phyloP scores from a whole-genome alignment of 2,888 invertebrate species.

The Idaea biselata region DNA sequence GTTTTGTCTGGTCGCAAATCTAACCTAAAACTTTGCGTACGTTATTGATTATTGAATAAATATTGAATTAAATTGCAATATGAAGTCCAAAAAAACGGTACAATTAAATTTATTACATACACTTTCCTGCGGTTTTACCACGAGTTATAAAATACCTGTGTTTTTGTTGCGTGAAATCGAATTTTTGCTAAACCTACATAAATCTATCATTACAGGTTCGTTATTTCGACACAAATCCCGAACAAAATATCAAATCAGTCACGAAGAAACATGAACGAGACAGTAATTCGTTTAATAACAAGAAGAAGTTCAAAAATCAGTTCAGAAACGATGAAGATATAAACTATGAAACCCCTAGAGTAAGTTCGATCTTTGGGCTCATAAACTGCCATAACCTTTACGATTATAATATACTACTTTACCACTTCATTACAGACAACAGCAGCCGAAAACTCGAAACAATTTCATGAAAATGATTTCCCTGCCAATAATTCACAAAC shows the following conservation, averaged over 20 bases:
- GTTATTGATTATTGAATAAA: neutral
- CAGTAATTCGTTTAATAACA: constrained; percentile 6
- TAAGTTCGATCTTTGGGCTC: neutral
- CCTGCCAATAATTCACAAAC: neutral
- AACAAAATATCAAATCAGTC: constrained; percentile 19
- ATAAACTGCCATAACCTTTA: neutral
- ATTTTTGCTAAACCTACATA: neutral
- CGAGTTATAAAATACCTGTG: neutral
- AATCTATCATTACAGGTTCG: constrained; percentile 33
- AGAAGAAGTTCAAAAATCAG: neutral
- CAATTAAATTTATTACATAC: neutral
- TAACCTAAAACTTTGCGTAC: neutral
- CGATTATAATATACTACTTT: neutral
- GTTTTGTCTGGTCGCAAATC: constrained; percentile 15
- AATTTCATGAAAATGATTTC: neutral
- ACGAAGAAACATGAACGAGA: constrained; percentile 21
- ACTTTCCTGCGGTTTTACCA: neutral
- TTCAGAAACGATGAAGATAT: neutral
- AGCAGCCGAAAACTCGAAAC: neutral
- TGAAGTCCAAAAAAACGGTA: constrained; percentile 38
- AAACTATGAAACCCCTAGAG: neutral
- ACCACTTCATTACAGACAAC: neutral
- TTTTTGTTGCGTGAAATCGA: neutral
- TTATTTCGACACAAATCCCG: constrained; percentile 48
- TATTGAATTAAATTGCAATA: constrained; percentile 11